These are phyloP conservation scores for Phenganax marumi DNA, from an alignment of 92 coral and sea anemone genomes.

Conservation along the genomic window DNA sequence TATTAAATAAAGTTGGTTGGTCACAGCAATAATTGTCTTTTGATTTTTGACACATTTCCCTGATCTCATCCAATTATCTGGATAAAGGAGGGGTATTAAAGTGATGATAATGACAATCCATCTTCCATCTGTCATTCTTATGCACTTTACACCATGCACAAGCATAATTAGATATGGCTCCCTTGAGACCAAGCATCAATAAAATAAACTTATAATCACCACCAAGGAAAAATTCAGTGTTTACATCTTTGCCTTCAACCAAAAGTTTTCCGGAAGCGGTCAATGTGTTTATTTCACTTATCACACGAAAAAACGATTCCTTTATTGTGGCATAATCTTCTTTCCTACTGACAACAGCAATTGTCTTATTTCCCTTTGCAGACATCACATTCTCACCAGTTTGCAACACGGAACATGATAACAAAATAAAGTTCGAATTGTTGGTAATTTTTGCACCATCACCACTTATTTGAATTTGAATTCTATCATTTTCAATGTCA, in stretches of 20 bases:
- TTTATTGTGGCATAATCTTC: slow-evolving; percentile 46
- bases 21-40: slow-evolving; percentile 51
- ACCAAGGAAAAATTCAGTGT: slow-evolving; percentile 48
- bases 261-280: neutral
- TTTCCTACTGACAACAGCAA: slow-evolving; percentile 49
- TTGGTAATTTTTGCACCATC: slow-evolving; percentile 61
- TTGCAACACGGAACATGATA: slow-evolving; percentile 48
- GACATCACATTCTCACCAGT: slow-evolving; percentile 51
- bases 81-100: slow-evolving; percentile 2
- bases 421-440: slow-evolving; percentile 46
- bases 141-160: slow-evolving; percentile 55
- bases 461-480: slow-evolving; percentile 47
- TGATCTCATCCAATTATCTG: slow-evolving; percentile 49
- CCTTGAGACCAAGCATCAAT: slow-evolving; percentile 30
- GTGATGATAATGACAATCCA: slow-evolving; percentile 17
- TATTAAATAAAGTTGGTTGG: slow-evolving; percentile 44
- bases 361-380: slow-evolving; percentile 53
- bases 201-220: slow-evolving; percentile 52
- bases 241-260: neutral
- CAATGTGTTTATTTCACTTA: slow-evolving; percentile 16
- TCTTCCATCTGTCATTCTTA: slow-evolving; percentile 50
- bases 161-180: slow-evolving; percentile 49
- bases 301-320: neutral
- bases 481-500: slow-evolving; percentile 27
- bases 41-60: slow-evolving; percentile 19